Percentiles rank a stretch among this genome's conserved stretches.
phyloP scores from a whole-genome alignment of 2,797 vertebrate species.

The Darevskia mixta region DNA sequence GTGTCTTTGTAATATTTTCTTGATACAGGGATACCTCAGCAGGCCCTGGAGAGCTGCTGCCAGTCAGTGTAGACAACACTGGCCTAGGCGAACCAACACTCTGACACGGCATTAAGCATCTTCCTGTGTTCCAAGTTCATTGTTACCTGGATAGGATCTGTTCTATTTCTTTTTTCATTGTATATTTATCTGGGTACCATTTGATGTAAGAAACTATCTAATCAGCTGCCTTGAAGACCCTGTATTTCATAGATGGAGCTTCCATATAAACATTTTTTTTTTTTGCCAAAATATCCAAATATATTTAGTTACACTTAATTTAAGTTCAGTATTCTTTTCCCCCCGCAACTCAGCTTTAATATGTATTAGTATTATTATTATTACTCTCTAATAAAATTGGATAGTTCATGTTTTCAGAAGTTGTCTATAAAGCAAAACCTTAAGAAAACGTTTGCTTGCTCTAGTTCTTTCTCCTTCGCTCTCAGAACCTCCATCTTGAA shows the following conservation, averaged over 20 bases:
- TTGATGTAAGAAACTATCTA: not conserved
- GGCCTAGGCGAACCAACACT: not conserved
- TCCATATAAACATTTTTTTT: not conserved
- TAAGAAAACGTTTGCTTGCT: constrained; percentile 14
- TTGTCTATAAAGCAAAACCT: constrained; percentile 28
- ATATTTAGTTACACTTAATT: not conserved
- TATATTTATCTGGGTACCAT: not conserved
- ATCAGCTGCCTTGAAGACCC: not conserved
- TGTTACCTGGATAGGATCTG: not conserved
- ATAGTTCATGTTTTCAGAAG: constrained; percentile 13
- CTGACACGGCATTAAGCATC: not conserved
- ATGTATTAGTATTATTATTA: not conserved
- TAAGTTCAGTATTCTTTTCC: not conserved
- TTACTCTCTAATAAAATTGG: constrained; percentile 27
- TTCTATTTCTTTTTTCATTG: not conserved
- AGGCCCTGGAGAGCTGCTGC: not conserved
- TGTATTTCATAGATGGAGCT: not conserved
- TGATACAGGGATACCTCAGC: too few species aligned
- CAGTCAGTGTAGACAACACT: not conserved
- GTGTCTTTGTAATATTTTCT: not conserved
- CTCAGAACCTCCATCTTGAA: constrained; percentile 43
- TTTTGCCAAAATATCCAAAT: not conserved
- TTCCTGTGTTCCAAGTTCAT: not conserved
- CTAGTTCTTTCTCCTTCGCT: constrained; percentile 3
- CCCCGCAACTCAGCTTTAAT: not conserved